Base-by-base conservation (phyloP, 2,888 invertebrate species). In the Lypha dubia region DNA sequence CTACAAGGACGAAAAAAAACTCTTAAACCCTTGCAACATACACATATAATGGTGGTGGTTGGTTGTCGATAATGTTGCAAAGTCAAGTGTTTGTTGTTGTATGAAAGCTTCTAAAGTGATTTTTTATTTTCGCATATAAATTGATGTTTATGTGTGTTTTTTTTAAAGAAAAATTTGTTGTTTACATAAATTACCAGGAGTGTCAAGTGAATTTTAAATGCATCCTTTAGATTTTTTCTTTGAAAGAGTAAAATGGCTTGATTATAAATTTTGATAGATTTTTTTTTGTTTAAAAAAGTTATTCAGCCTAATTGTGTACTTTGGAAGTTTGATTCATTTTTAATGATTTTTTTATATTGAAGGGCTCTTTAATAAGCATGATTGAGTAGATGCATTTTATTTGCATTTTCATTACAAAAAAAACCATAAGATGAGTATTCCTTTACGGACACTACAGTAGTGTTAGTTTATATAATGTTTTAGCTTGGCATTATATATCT, bases 111-210 rank as follows among this genome's bases (percentile, higher is more conserved):
- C 3, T 9, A 91, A 92, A 92, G n/a, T 58, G 46, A 58, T 70
- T 81, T 56, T 63, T 91, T 91, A 91, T 90, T 92, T 92, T 91
- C 92, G 92, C 92, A 92, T 92, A 92, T 92, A 92, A 92, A 92
- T 92, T 91, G 92, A 88, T 87, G 90, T 91, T 92, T 92, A 92
- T 90, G 88, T 89, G 28, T 89, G 62, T 44, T 62, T 62, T 73
- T 28, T 41, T 41, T 8, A 13, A 53, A 60, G 41, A 41, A 58
- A n/a, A 11, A 56, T 32, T 73, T 35, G 20, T 68, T 44, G 58
- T 81, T 80, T 73, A 22, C 84, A 84, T 84, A 81, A 77, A 81
- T 84, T 84, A 70, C 49, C 60, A 56, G 53, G 20, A 63, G 65
- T 82, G 53, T 71, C 49, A 77, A 74, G 17, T 56, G 13, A 7